A percentile compares a stretch with the other conserved stretches of the same genome.
phyloP scores from a whole-genome alignment of 2,797 vertebrate genomes.

The Sitta carolinensis region DNA sequence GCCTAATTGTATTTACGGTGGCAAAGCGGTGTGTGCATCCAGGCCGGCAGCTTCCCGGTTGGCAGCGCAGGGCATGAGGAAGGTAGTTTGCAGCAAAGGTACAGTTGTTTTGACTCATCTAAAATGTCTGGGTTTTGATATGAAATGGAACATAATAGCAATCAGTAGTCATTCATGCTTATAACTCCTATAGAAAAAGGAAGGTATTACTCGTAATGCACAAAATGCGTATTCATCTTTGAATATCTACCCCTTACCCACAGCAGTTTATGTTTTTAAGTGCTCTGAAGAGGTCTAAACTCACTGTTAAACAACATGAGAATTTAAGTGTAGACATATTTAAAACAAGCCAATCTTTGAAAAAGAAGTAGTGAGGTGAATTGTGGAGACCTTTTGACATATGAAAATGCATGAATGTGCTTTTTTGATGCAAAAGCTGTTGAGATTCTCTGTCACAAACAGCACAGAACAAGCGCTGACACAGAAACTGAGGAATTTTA shows the following conservation, averaged over 20 bases:
- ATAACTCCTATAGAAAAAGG: accelerated
- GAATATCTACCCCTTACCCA: background rate
- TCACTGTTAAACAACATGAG: background rate
- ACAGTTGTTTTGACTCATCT: background rate
- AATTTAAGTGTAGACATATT: background rate
- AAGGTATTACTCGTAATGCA: background rate
- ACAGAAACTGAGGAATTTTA: background rate
- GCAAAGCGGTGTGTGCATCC: background rate
- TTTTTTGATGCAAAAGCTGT: constrained; percentile 60
- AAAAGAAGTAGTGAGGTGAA: background rate
- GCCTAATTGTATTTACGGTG: accelerated
- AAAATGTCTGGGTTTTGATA: background rate
- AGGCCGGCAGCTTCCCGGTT: background rate
- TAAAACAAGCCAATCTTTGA: background rate
- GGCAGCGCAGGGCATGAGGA: background rate
- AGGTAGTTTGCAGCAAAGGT: background rate
- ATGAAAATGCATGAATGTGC: constrained; percentile 41
- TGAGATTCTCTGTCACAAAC: constrained; percentile 17
- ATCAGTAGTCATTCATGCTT: background rate
- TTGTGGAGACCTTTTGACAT: constrained; percentile 38
- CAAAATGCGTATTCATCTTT: background rate
- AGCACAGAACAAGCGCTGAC: background rate
- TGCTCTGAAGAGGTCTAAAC: background rate
- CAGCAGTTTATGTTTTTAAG: background rate
- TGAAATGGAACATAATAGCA: background rate